These are phyloP conservation scores for Rhyacophila brunnea DNA, from an alignment of 1,140 invertebrate species.

Conservation along the genomic window DNA sequence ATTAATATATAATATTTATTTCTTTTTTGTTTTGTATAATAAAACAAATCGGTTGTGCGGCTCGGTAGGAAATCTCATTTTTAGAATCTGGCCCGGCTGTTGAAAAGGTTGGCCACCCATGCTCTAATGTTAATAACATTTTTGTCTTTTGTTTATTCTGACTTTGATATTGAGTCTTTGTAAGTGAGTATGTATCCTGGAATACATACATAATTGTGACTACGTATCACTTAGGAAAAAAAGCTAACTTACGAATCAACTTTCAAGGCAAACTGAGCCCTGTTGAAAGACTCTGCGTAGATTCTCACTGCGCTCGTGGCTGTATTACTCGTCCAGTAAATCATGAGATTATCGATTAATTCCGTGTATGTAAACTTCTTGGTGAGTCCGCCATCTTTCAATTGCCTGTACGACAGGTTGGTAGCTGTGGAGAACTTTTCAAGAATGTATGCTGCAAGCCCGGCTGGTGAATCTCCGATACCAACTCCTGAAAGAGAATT, in stretches of 20 bases:
- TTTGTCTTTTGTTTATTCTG: too few relatives aligned
- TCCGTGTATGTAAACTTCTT: conserved; percentile 66
- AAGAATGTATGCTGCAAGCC: conserved; percentile 75
- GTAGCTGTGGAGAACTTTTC: conserved; percentile 82
- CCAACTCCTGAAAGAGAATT: conserved; percentile 52
- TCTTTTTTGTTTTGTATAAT: too few relatives aligned
- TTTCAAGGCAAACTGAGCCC: conserved; percentile 38
- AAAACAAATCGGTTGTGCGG: too few relatives aligned
- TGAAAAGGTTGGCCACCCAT: too few relatives aligned
- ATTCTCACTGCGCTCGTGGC: conserved; percentile 72
- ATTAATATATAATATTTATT: too few relatives aligned
- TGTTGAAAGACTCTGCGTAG: conserved; percentile 57
- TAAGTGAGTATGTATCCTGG: too few relatives aligned
- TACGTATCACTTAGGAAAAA: too few relatives aligned
- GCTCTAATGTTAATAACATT: too few relatives aligned
- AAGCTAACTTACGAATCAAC: conserved; percentile 49
- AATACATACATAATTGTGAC: too few relatives aligned
- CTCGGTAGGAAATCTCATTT: too few relatives aligned
- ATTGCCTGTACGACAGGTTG: conserved; percentile 52
- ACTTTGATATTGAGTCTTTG: too few relatives aligned
- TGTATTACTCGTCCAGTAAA: conserved; percentile 79
- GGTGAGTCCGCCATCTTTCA: conserved; percentile 71
- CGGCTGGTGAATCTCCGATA: conserved; percentile 64
- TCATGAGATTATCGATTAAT: conserved; percentile 84
- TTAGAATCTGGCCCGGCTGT: too few relatives aligned